Evolutionary conservation across 2,113 vertebrate genomes (phyloP).

Genomic region (Rhagologus leucostigma): DNA sequence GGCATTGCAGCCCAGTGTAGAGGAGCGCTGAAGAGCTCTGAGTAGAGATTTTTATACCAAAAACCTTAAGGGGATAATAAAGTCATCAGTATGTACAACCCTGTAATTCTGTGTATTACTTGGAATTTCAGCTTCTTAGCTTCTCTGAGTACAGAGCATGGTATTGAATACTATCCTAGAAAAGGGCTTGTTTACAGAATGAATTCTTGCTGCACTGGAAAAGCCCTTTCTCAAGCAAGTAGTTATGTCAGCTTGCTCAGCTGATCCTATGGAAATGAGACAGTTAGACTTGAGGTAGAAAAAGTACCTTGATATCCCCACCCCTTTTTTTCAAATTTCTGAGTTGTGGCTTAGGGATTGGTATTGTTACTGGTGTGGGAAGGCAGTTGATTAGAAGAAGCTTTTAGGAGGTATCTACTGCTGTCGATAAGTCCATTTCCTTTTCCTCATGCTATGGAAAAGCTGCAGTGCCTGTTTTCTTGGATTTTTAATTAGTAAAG

Average conservation of each 20-base stretch:
- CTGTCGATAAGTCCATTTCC: rapidly evolving
- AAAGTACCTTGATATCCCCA: neutral
- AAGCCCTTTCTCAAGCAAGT: neutral
- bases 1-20: neutral
- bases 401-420: neutral
- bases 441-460: neutral
- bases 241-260: neutral
- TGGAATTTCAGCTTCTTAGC: neutral
- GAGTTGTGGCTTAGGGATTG: neutral
- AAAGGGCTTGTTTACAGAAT: neutral
- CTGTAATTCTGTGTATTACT: neutral
- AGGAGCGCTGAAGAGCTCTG: neutral
- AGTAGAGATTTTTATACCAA: neutral
- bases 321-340: neutral
- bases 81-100: neutral
- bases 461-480: neutral
- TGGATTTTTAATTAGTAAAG: neutral
- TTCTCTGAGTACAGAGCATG: neutral
- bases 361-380: neutral
- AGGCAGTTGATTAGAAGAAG: neutral
- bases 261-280: neutral
- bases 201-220: neutral
- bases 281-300: neutral
- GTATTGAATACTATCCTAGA: neutral
- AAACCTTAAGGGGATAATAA: neutral